These are phyloP conservation scores for Psilopogon haemacephalus DNA, from an alignment of 2,113 vertebrate species.

Conservation along the genomic window DNA sequence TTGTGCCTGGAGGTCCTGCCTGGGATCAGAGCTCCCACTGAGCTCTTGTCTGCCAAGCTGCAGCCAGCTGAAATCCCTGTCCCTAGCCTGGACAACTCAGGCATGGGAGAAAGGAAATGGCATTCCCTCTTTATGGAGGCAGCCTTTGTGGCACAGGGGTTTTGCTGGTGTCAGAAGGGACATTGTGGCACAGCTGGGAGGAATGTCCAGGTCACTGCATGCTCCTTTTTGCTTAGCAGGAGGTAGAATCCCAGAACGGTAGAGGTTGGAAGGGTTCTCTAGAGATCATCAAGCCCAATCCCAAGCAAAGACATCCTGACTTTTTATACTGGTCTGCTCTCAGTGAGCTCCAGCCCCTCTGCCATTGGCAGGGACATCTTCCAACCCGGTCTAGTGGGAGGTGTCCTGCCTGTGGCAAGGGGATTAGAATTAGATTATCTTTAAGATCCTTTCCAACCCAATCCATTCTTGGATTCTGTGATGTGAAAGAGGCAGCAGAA, in stretches of 20 bases:
- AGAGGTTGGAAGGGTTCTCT: too few relatives aligned
- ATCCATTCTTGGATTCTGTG: too few relatives aligned
- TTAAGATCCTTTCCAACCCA: too few relatives aligned
- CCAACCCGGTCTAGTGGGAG: too few relatives aligned
- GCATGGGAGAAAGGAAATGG: neutral
- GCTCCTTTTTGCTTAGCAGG: neutral
- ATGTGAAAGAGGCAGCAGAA: neutral
- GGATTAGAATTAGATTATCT: too few relatives aligned
- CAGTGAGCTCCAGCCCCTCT: neutral
- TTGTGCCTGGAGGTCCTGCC: constrained; percentile 6
- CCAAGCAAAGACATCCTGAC: neutral
- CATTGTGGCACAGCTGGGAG: neutral
- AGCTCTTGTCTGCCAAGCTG: neutral
- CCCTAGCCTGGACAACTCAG: neutral
- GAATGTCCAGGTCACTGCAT: neutral
- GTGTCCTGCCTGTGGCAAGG: too few relatives aligned
- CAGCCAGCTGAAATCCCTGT: neutral
- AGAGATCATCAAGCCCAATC: too few relatives aligned
- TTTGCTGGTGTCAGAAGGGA: neutral
- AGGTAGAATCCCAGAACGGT: too few relatives aligned
- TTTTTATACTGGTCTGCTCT: neutral
- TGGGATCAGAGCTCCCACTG: neutral
- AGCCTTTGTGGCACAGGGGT: neutral
- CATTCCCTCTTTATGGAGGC: neutral
- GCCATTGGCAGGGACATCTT: too few relatives aligned